These are phyloP conservation scores for Callipepla squamata DNA, from an alignment of 2,113 vertebrate genomes.

Conservation along the genomic window DNA sequence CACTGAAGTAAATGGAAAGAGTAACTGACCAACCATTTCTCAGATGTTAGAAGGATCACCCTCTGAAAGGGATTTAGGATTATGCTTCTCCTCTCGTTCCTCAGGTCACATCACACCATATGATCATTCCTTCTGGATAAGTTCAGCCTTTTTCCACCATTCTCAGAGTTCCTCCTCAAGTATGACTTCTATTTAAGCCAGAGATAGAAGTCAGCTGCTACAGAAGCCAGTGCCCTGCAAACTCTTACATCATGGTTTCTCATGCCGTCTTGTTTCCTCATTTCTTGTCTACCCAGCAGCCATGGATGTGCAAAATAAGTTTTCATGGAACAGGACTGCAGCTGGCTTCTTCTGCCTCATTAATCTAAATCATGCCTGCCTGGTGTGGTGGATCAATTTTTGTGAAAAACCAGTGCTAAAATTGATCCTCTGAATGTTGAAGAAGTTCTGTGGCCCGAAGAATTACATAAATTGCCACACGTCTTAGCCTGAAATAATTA, in stretches of 20 bases:
- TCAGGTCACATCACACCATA: neutral
- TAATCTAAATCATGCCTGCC: conserved; percentile 8
- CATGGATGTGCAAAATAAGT: neutral
- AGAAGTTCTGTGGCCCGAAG: conserved; percentile 1
- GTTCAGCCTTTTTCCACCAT: neutral
- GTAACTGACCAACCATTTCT: neutral
- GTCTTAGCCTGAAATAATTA: conserved; percentile 43
- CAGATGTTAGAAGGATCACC: neutral
- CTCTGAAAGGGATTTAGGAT: neutral
- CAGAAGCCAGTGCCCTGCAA: neutral
- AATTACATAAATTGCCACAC: conserved; percentile 33
- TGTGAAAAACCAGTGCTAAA: conserved; percentile 15
- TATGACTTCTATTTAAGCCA: neutral
- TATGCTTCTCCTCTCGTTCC: neutral
- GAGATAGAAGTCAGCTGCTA: neutral
- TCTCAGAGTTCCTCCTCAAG: neutral
- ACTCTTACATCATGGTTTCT: neutral
- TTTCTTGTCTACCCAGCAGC: neutral
- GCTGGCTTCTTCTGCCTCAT: neutral
- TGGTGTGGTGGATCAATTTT: conserved; percentile 27
- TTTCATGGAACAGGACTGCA: neutral
- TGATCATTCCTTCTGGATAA: neutral
- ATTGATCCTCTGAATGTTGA: neutral
- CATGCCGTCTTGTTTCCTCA: neutral
- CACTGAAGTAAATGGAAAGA: neutral